Base-by-base conservation (phyloP, 2,797 vertebrate species). In the Chromobotia macracanthus region DNA sequence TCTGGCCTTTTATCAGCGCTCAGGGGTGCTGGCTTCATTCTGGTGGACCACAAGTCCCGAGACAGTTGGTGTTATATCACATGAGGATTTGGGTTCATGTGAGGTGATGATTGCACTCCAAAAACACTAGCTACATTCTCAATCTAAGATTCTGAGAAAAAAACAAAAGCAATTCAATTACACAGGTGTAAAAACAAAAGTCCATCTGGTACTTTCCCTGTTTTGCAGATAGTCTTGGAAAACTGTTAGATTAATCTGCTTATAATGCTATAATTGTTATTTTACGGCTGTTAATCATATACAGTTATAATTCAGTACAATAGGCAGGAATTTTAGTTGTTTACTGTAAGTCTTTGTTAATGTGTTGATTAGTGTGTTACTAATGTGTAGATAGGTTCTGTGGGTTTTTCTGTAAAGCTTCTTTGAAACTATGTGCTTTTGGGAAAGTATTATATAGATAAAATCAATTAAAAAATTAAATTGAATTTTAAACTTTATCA, bases 131-230 rank as follows among this genome's bases (percentile, higher is more conserved):
- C 31, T 51, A 56, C 38, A 61, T 23, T 66, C 38, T 63, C 44
- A 68, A 35, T 80, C 35, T 56, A 72, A 15, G 2, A 21, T 28
- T 44, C 41, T 44, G 28, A 64, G 61, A 69, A 12, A 41, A 56
- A 66, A 77, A 82, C 64, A 72, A 67, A 73, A 81, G 66, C 41
- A 70, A 46, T n/a, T 60, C 13, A 13, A 63, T 48, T 70, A n/a
- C 18, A 48, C 84, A 85, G 82, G 84, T 84, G 84, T 63, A 21
- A 60, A 80, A 85, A 85, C 82, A 85, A 85, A 78, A 72, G 58
- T 10, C 58, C 35, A 35, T 41, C 73, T 72, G 35, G 25, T 44
- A 50, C 60, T 46, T 67, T 67, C 1, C 15, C 55, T 25, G 21
- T 58, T 11, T 25, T 5, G 31, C 25, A 31, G 21, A n/a, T n/a